These are phyloP conservation scores for Brevimyrus niger DNA, from an alignment of 2,113 vertebrate species.

Conservation along the genomic window DNA sequence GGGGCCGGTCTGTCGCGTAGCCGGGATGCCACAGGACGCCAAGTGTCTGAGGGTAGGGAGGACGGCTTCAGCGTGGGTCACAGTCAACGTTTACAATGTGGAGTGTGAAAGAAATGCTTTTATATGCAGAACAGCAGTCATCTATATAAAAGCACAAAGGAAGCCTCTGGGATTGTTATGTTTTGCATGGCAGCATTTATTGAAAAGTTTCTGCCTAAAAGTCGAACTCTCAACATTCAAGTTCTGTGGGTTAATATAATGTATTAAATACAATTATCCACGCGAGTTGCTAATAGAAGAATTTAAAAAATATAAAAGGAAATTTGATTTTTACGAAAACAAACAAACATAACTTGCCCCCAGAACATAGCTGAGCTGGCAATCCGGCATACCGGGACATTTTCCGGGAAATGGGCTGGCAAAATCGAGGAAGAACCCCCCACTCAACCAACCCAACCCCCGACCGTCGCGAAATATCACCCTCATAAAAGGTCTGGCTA, in stretches of 20 bases:
- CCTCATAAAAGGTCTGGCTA: background rate
- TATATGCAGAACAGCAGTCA: background rate
- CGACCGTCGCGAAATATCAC: background rate
- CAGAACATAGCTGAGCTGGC: background rate
- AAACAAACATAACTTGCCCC: background rate
- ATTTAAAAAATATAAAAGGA: background rate
- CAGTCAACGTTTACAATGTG: background rate
- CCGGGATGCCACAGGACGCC: slow-evolving; percentile 35
- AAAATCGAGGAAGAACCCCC: background rate
- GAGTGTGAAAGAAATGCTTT: background rate
- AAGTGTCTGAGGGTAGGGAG: slow-evolving; percentile 34
- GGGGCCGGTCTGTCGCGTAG: slow-evolving; percentile 19
- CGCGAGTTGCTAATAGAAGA: background rate
- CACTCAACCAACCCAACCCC: no score
- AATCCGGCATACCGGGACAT: background rate
- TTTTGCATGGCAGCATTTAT: background rate
- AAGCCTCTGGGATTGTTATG: background rate
- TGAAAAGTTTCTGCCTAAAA: background rate
- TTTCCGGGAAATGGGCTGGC: background rate
- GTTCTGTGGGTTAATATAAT: background rate
- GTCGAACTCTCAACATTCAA: background rate
- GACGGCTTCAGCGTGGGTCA: background rate
- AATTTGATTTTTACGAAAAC: background rate
- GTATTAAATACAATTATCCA: background rate
- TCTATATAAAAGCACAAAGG: background rate